Evolutionary conservation across 1,140 invertebrate genomes (phyloP).

Genomic region (Pygmarrhopalites habei): DNA sequence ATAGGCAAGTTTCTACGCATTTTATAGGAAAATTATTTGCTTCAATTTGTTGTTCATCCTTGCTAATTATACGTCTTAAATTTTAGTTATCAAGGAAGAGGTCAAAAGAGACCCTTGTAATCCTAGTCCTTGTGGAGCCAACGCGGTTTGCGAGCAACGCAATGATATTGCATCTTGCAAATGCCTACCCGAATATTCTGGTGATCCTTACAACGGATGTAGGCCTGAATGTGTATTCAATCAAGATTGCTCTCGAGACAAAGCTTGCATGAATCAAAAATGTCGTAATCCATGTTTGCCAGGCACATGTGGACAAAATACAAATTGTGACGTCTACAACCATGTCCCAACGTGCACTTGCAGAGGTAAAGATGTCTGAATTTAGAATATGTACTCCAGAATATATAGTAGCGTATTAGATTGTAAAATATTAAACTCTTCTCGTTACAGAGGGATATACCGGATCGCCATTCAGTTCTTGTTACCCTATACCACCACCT

Average conservation of each 20-base stretch:
- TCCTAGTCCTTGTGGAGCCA: conserved; percentile 48
- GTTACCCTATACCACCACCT: conserved; percentile 42
- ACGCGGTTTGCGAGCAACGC: conserved; percentile 60
- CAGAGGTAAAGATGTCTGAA: no score
- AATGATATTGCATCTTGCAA: neutral
- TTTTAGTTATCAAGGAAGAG: conserved; percentile 32
- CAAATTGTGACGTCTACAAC: conserved; percentile 49
- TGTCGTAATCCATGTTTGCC: conserved; percentile 58
- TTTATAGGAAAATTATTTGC: no score
- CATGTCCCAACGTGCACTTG: conserved; percentile 69
- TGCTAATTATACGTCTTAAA: conserved; percentile 49
- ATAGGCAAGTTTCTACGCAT: no score
- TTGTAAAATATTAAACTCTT: no score
- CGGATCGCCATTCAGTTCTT: conserved; percentile 72
- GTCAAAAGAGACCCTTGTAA: conserved; percentile 47
- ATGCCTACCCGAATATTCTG: conserved; percentile 45
- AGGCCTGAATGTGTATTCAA: conserved; percentile 59
- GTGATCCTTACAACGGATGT: conserved; percentile 63
- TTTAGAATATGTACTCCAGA: no score
- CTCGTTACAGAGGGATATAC: conserved; percentile 56
- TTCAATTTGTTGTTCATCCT: no score
- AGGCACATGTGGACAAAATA: conserved; percentile 47
- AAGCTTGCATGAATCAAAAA: conserved; percentile 57
- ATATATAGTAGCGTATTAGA: no score
- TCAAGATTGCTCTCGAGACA: conserved; percentile 42